Percentiles rank a stretch among this genome's conserved stretches.
Conservation (phyloP, 2,888 invertebrate genomes). For the Drosophila cyrtoloma region DNA sequence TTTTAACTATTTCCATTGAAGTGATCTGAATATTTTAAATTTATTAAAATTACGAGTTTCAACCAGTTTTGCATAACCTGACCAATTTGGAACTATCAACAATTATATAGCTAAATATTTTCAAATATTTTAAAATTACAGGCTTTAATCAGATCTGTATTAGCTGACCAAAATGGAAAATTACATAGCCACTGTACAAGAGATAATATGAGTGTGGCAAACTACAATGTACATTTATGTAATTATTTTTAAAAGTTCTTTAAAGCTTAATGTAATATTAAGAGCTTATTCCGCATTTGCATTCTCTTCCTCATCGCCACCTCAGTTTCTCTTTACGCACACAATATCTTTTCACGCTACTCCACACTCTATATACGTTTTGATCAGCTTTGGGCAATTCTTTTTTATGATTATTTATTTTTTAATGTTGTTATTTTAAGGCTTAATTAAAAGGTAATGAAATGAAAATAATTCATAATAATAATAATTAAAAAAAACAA, state of each 20-base stretch:
- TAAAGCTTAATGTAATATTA: slow-evolving; percentile 4
- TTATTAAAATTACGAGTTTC: background rate
- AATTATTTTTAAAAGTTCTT: background rate
- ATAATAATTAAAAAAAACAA: slow-evolving; percentile 8
- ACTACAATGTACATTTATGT: background rate
- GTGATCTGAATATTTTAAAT: background rate
- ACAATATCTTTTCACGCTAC: slow-evolving; percentile 3
- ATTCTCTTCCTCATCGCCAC: no score
- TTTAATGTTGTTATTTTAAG: slow-evolving; percentile 58
- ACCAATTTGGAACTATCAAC: background rate
- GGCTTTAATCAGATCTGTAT: background rate
- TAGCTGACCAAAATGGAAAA: background rate
- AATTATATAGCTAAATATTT: background rate
- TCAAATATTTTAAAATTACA: background rate
- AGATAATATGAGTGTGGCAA: background rate
- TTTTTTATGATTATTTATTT: slow-evolving; percentile 46
- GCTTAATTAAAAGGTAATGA: slow-evolving; percentile 67
- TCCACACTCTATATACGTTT: slow-evolving; percentile 11
- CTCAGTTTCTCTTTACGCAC: background rate
- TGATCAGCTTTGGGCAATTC: slow-evolving; percentile 20
- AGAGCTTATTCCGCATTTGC: slow-evolving; percentile 2
- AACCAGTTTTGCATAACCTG: no score
- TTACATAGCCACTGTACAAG: background rate
- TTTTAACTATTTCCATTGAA: background rate
- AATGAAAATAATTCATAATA: slow-evolving; percentile 66